A percentile compares a stretch with the other conserved stretches of the same genome.
Conservation (phyloP, 2,113 vertebrate genomes). For the Polypterus senegalus region DNA sequence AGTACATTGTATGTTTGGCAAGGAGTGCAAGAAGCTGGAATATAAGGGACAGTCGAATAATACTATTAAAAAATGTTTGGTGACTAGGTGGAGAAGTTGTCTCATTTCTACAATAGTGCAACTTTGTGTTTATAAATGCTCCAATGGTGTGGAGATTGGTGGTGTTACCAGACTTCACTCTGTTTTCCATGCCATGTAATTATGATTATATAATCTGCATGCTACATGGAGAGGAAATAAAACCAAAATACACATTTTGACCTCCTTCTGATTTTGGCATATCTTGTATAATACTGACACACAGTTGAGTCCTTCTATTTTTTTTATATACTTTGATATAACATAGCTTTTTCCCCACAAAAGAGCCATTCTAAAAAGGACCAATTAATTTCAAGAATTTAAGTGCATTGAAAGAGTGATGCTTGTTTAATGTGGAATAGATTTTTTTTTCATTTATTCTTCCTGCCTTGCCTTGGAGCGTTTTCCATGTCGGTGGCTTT, state of each 20-base stretch:
- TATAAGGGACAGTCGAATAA: too few relatives aligned
- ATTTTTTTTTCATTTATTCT: not conserved
- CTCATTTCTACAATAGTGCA: too few relatives aligned
- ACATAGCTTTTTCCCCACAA: not conserved
- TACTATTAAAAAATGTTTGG: too few relatives aligned
- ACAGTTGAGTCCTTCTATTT: not conserved
- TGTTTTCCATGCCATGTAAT: too few relatives aligned
- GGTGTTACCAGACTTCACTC: too few relatives aligned
- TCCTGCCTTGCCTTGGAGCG: not conserved
- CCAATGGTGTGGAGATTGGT: too few relatives aligned
- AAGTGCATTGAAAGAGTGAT: not conserved
- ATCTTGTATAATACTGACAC: not conserved
- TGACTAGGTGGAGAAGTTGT: too few relatives aligned
- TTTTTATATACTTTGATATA: not conserved
- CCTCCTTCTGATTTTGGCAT: not conserved
- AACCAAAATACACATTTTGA: not conserved
- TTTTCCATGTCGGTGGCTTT: conserved; percentile 14
- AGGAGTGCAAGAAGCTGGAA: too few relatives aligned
- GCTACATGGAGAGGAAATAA: too few relatives aligned
- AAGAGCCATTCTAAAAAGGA: not conserved
- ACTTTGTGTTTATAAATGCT: too few relatives aligned
- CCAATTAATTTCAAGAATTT: not conserved
- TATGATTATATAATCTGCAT: too few relatives aligned
- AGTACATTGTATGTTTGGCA: too few relatives aligned
- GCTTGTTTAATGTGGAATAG: not conserved